Evolutionary conservation across 2,888 invertebrate species (phyloP).

Genomic region (Furcula furcula): DNA sequence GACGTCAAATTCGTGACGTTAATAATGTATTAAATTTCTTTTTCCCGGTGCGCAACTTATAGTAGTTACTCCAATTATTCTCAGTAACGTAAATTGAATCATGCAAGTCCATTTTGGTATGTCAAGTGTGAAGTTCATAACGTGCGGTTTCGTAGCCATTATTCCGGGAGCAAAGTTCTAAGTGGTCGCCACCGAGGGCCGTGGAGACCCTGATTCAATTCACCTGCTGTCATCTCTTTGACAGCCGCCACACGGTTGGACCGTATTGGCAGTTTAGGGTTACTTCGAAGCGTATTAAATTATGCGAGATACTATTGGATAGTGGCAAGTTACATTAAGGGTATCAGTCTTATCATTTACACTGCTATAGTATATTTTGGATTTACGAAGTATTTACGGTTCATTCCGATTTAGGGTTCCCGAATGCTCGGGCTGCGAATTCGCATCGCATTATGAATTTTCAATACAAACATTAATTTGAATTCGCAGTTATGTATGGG

Average conservation of each 20-base stretch:
- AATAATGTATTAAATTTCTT: too few relatives aligned
- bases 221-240: conserved; percentile 57
- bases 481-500: too few relatives aligned
- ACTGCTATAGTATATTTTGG: too few relatives aligned
- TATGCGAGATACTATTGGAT: conserved; percentile 9
- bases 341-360: too few relatives aligned
- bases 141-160: conserved; percentile 65
- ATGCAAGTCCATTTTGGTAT: conserved; percentile 29
- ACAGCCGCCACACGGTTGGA: conserved; percentile 32
- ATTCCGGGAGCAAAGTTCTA: conserved; percentile 65
- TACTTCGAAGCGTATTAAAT: conserved; percentile 24
- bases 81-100: conserved; percentile 25
- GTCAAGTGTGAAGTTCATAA: conserved; percentile 46
- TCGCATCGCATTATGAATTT: too few relatives aligned
- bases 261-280: conserved; percentile 45
- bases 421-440: too few relatives aligned
- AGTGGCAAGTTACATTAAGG: too few relatives aligned
- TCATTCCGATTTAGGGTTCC: too few relatives aligned
- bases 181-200: conserved; percentile 52
- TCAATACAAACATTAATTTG: too few relatives aligned
- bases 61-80: conserved; percentile 8
- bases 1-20: too few relatives aligned
- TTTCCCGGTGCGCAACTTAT: too few relatives aligned
- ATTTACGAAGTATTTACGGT: too few relatives aligned
- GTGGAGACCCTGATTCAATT: conserved; percentile 62